Base-by-base conservation (phyloP, 2,797 vertebrate genomes). In the Pangasius djambal region DNA sequence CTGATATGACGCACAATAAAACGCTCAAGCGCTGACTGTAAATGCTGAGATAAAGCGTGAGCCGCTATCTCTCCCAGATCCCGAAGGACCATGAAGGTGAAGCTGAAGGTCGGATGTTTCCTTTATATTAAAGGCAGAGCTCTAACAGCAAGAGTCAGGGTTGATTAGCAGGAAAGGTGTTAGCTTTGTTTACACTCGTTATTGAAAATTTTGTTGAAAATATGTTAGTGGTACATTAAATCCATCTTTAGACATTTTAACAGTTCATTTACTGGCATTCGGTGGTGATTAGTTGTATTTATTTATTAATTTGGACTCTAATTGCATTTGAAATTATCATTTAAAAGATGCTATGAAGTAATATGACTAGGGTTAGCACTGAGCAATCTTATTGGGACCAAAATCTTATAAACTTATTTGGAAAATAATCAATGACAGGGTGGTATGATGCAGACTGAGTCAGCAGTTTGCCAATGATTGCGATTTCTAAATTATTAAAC, bases 1-100 rank as follows among this genome's bases (percentile, higher is more conserved):
- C 61, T 84, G 82, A 84, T 84, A 84, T n/a, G 22, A 67, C 2
- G 7, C 82, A 67, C 40, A 48, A 65, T 83, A 83, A 65, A 65
- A 28, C 37, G 37, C 40, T 83, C 81, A 83, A 28, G 57, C 7
- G 0, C 59, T 65, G 37, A 83, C 59, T 63, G 25, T 84, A 67
- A 67, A 84, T 67, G 61, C 61, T 67, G 61, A 67, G 61, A 83
- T 83, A 67, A 67, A 67, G 61, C 1, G 15, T n/a, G 28, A 20
- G 61, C 15, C 15, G 3, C 40, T 67, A 67, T 67, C 83, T 67
- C 25, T 84, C 61, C 40, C 82, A 84, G 82, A 28, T 84, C 40
- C 83, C 16, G 57, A 28, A 83, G 57, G 10, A 83, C 18, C 57
- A 83, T 4, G 15, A 50, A 67, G 61, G 44, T 84, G 4, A 85